Percentiles rank a stretch among this genome's conserved stretches.
These are phyloP conservation scores for Dolichotis patagonum DNA, from an alignment of 2,113 vertebrate species.

Conservation along the genomic window DNA sequence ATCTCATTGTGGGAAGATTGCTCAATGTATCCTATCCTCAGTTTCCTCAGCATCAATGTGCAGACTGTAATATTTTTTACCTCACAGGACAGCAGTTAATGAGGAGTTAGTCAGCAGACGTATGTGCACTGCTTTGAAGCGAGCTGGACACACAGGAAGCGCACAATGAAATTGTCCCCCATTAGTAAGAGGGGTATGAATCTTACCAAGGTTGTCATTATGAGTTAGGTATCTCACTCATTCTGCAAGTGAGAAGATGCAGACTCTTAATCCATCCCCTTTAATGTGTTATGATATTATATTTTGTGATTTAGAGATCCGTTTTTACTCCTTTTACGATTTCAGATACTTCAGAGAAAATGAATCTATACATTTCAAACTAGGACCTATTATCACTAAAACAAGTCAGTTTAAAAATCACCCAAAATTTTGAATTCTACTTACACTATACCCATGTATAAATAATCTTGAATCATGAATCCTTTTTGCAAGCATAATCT, in stretches of 20 bases:
- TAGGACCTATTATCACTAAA: neutral
- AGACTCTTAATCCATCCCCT: neutral
- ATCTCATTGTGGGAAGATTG: neutral
- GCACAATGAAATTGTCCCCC: neutral
- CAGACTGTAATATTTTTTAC: neutral
- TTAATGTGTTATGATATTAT: conserved; percentile 39
- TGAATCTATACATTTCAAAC: neutral
- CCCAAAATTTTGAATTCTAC: neutral
- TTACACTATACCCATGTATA: neutral
- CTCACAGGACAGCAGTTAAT: neutral
- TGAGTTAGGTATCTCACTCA: neutral
- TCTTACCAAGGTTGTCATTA: neutral
- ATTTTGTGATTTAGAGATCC: conserved; percentile 8
- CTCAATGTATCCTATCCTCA: neutral
- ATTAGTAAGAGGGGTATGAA: neutral
- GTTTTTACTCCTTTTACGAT: neutral
- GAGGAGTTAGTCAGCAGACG: neutral
- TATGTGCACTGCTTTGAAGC: no score
- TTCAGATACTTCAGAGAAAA: conserved; percentile 17
- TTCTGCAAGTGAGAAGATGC: neutral
- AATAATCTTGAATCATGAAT: neutral
- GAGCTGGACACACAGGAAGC: neutral
- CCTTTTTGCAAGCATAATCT: neutral
- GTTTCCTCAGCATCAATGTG: neutral
- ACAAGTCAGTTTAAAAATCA: neutral